Conservation (phyloP, 2,888 invertebrate species). For the Blastobasis lacticolella region DNA sequence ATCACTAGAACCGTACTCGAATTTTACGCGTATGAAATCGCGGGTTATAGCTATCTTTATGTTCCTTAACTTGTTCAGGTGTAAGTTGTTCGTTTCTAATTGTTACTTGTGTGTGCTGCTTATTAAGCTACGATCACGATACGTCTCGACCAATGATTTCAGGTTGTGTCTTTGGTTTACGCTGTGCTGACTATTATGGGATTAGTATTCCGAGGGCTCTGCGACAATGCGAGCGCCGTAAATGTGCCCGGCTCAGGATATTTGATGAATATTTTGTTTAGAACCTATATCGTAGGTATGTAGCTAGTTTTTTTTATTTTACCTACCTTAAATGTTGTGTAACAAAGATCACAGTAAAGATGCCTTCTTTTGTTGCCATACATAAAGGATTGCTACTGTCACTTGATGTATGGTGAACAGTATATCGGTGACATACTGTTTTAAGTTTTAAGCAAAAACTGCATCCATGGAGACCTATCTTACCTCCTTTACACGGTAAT, state of each 20-base stretch:
- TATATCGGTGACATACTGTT: background rate
- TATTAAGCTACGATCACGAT: too few species aligned
- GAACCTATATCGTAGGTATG: slow-evolving; percentile 37
- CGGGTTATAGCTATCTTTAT: too few species aligned
- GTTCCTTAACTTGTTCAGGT: too few species aligned
- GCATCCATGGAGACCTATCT: too few species aligned
- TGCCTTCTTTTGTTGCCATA: background rate
- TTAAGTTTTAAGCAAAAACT: too few species aligned
- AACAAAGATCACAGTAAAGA: background rate
- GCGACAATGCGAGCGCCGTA: slow-evolving; percentile 12
- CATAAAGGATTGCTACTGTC: background rate
- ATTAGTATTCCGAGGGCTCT: slow-evolving; percentile 29
- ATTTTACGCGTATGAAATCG: slow-evolving; percentile 14
- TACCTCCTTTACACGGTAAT: too few species aligned
- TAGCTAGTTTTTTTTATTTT: background rate
- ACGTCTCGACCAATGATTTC: slow-evolving; percentile 17
- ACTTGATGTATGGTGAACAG: background rate
- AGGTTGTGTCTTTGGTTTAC: slow-evolving; percentile 35
- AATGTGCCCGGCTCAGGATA: slow-evolving; percentile 13
- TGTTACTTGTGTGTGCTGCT: too few species aligned
- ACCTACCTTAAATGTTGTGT: too few species aligned
- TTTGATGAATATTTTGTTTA: slow-evolving; percentile 28
- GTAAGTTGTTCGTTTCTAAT: too few species aligned
- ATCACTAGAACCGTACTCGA: slow-evolving; percentile 19
- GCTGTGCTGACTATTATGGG: slow-evolving; percentile 28